These are phyloP conservation scores for Stenoptilia bipunctidactyla DNA, from an alignment of 2,888 invertebrate genomes.

Conservation along the genomic window DNA sequence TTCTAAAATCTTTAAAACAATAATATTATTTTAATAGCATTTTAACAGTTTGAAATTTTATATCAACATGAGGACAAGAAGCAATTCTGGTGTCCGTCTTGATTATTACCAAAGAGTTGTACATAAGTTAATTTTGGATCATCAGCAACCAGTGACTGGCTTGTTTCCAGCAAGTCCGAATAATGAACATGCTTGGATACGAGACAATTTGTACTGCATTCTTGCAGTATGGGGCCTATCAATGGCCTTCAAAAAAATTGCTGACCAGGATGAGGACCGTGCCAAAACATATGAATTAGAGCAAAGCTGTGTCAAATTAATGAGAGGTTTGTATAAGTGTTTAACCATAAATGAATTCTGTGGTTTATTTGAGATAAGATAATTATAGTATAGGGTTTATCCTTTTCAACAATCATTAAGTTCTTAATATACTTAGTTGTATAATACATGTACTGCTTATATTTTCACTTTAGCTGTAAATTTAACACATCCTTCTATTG, in stretches of 20 bases:
- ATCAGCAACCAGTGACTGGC: conserved; percentile 97
- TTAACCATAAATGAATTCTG: conserved; percentile 30
- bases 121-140: conserved; percentile 91
- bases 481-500: too few species aligned
- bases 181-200: conserved; percentile 96
- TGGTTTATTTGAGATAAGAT: too few species aligned
- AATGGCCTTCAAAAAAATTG: conserved; percentile 98
- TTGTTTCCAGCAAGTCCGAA: conserved; percentile 91
- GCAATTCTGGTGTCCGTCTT: conserved; percentile 92
- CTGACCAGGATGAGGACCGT: conserved; percentile 98
- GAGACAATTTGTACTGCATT: conserved; percentile 98
- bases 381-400: too few species aligned
- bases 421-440: too few species aligned
- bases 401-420: too few species aligned
- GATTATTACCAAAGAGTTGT: conserved; percentile 97
- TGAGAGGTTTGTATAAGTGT: conserved; percentile 72
- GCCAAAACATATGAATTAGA: conserved; percentile 98
- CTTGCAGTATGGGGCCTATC: conserved; percentile 98
- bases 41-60: too few species aligned
- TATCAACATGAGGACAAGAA: conserved; percentile 82
- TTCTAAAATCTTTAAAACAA: too few species aligned
- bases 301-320: conserved; percentile 90
- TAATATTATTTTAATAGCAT: too few species aligned
- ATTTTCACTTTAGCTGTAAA: too few species aligned
- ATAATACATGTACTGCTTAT: too few species aligned